phyloP scores from a whole-genome alignment of 2,888 invertebrate genomes.

The Bellardia bayeri region DNA sequence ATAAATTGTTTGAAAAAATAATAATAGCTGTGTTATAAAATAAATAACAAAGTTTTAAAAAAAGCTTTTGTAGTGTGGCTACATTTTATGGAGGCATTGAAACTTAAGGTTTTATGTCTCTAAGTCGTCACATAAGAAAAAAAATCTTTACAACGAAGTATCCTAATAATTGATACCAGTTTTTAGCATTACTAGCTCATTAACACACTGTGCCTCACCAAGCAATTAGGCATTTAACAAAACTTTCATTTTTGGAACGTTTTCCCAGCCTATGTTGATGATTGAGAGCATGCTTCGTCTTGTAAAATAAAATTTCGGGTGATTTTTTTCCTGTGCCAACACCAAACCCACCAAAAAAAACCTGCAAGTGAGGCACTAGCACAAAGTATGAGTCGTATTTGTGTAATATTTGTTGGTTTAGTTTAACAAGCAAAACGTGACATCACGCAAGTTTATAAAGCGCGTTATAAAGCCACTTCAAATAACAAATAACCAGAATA shows the following conservation, averaged over 20 bases:
- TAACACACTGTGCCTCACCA: constrained; percentile 20
- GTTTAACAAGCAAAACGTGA: constrained; percentile 73
- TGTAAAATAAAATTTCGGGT: constrained; percentile 8
- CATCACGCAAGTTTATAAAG: constrained; percentile 71
- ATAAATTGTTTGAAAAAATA: no score
- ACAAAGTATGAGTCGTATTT: constrained; percentile 43
- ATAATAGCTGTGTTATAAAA: no score
- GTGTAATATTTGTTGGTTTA: constrained; percentile 63
- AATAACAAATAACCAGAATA: constrained; percentile 54
- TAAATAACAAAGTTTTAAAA: no score
- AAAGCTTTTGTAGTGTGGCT: no score
- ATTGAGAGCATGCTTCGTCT: constrained; percentile 14
- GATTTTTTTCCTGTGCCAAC: background rate
- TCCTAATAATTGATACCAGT: no score
- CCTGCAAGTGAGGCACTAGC: constrained; percentile 10
- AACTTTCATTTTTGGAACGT: constrained; percentile 48
- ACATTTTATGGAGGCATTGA: no score
- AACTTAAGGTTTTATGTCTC: no score
- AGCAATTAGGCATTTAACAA: constrained; percentile 66
- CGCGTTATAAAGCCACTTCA: constrained; percentile 70
- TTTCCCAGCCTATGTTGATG: constrained; percentile 8
- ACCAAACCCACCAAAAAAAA: constrained; percentile 17
- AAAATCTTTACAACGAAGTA: no score
- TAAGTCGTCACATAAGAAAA: no score
- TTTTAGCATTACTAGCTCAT: background rate